Conservation (phyloP, 2,888 invertebrate species). For the Miltochrista miniata region DNA sequence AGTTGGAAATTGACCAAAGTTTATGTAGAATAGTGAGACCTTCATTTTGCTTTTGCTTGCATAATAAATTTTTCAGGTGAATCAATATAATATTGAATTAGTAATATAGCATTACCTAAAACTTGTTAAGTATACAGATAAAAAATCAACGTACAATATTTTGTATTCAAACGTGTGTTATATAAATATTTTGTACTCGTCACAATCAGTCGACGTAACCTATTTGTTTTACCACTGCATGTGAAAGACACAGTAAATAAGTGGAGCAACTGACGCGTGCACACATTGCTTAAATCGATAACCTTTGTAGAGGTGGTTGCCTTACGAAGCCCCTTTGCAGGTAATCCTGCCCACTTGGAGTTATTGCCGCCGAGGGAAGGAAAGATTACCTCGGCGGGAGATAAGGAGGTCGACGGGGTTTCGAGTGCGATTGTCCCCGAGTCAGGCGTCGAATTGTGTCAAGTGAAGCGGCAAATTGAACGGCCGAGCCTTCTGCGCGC, state of each 20-base stretch:
- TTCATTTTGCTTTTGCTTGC: conserved; percentile 1
- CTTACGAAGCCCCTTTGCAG: conserved; percentile 79
- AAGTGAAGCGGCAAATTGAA: conserved; percentile 84
- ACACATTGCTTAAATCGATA: conserved; percentile 80
- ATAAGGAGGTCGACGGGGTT: conserved; percentile 83
- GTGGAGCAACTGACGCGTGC: conserved; percentile 60
- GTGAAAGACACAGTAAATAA: conserved; percentile 55
- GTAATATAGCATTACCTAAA: too few relatives aligned
- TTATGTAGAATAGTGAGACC: conserved; percentile 18
- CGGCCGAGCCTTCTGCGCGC: conserved; percentile 80
- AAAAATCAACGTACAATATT: not conserved
- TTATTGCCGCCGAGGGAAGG: conserved; percentile 83
- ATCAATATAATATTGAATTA: not conserved
- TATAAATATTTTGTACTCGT: not conserved
- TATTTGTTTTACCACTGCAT: conserved; percentile 11
- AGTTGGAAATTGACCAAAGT: conserved; percentile 28
- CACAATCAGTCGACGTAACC: not conserved
- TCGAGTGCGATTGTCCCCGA: conserved; percentile 83
- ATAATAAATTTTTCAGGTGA: not conserved
- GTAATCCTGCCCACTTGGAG: conserved; percentile 84
- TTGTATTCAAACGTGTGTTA: not conserved
- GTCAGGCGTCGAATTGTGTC: conserved; percentile 84
- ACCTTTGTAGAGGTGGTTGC: conserved; percentile 78
- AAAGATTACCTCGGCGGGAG: conserved; percentile 83
- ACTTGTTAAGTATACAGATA: too few relatives aligned